A percentile compares a stretch with the other conserved stretches of the same genome.
Conservation (phyloP, 2,113 vertebrate genomes). For the Chunga burmeisteri region DNA sequence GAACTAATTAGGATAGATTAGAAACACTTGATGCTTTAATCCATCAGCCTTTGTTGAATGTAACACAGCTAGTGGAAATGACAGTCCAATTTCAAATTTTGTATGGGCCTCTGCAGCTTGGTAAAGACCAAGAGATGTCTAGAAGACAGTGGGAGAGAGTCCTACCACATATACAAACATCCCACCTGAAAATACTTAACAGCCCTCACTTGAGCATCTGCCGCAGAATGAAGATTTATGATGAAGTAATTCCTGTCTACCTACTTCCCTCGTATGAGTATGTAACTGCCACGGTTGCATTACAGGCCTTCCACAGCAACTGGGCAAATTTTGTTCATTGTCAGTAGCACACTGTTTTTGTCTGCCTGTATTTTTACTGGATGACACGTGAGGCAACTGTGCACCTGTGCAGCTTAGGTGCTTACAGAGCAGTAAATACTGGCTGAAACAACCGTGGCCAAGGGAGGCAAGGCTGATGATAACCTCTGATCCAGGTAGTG, state of each 20-base stretch:
- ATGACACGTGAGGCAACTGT: accelerated
- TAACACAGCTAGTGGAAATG: not conserved
- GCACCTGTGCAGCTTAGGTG: accelerated
- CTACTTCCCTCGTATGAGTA: not conserved
- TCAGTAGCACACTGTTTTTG: not conserved
- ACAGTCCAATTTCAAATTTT: not conserved
- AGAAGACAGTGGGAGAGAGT: not conserved
- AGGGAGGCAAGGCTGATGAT: not conserved
- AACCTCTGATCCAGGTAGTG: not conserved
- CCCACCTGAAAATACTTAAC: not conserved
- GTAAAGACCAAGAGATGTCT: not conserved
- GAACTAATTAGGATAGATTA: not conserved
- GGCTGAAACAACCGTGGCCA: not conserved
- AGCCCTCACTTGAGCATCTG: not conserved
- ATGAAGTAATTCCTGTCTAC: not conserved
- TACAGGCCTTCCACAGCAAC: not conserved
- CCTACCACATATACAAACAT: not conserved
- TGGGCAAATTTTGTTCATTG: not conserved
- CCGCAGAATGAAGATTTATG: not conserved
- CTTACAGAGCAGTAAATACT: not conserved
- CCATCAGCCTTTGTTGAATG: not conserved
- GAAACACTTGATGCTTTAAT: not conserved
- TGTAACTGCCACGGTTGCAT: not conserved
- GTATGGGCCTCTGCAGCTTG: not conserved
- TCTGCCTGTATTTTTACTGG: not conserved